phyloP scores from a whole-genome alignment of 1,140 invertebrate genomes.

The Polypedilum pembai region DNA sequence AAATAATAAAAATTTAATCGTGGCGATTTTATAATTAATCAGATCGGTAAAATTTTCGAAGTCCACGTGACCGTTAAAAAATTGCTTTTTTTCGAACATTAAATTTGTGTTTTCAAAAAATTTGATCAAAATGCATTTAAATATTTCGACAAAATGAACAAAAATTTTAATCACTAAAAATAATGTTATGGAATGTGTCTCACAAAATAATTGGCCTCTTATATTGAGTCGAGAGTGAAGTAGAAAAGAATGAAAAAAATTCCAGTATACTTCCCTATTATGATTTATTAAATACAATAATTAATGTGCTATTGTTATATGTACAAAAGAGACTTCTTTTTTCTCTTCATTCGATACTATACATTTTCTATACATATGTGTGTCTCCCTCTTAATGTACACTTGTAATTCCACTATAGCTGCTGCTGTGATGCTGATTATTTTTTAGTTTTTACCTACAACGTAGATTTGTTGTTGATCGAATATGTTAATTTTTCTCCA shows the following conservation, averaged over 20 bases:
- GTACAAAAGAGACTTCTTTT: constrained; percentile 9
- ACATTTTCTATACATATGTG: neutral
- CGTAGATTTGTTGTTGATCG: constrained; percentile 27
- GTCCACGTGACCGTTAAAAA: neutral
- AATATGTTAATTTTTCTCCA: constrained; percentile 25
- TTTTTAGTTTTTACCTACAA: constrained; percentile 1
- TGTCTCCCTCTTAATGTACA: neutral
- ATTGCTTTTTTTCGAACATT: too few species aligned
- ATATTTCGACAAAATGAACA: neutral
- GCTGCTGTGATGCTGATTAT: neutral
- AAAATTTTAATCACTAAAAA: too few species aligned
- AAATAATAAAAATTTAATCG: too few species aligned
- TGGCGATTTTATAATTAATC: too few species aligned
- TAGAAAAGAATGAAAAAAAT: too few species aligned
- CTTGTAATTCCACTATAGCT: constrained; percentile 8
- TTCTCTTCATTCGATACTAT: too few species aligned
- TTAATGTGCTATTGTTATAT: constrained; percentile 19
- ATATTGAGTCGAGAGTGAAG: too few species aligned
- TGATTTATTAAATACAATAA: constrained; percentile 24
- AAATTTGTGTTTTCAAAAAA: too few species aligned
- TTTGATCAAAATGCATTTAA: neutral
- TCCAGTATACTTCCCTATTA: neutral
- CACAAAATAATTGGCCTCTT: too few species aligned
- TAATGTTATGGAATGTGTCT: too few species aligned
- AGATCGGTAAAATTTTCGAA: too few species aligned